These are phyloP conservation scores for Dexiosoma caninum DNA, from an alignment of 2,888 invertebrate genomes.

Conservation along the genomic window DNA sequence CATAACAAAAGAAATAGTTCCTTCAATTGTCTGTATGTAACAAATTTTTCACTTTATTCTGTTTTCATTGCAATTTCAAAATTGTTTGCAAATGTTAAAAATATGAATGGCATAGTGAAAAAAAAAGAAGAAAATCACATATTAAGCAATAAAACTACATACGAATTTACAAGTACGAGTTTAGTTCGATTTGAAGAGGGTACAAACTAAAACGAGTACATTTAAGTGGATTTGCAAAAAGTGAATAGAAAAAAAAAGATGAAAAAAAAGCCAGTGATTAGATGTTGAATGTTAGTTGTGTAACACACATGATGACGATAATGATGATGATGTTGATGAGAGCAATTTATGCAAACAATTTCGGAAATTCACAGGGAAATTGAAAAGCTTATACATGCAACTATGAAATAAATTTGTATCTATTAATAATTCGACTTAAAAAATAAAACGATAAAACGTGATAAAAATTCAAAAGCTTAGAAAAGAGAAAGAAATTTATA, in stretches of 20 bases:
- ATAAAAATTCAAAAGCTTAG: slow-evolving; percentile 10
- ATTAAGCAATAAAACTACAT: slow-evolving; percentile 56
- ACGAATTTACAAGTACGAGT: slow-evolving; percentile 32
- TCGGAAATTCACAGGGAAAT: slow-evolving; percentile 63
- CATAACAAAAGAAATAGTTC: too few relatives aligned
- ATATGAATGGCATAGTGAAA: slow-evolving; percentile 33
- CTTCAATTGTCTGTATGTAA: slow-evolving; percentile 25
- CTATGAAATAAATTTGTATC: slow-evolving; percentile 31
- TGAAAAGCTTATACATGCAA: slow-evolving; percentile 37
- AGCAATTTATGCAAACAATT: slow-evolving; percentile 56
- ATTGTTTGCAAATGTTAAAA: slow-evolving; percentile 5
- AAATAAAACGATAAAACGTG: slow-evolving; percentile 46
- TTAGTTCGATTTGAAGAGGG: slow-evolving; percentile 48
- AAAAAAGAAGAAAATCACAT: slow-evolving; percentile 42
- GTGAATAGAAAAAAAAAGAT: neutral
- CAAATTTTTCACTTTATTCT: slow-evolving; percentile 9
- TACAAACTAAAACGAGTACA: slow-evolving; percentile 40
- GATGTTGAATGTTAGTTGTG: slow-evolving; percentile 42
- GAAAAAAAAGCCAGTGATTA: slow-evolving; percentile 43
- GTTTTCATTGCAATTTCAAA: slow-evolving; percentile 5
- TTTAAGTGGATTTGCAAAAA: slow-evolving; percentile 49
- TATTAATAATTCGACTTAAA: slow-evolving; percentile 6
- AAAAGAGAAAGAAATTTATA: neutral
- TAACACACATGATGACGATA: slow-evolving; percentile 30
- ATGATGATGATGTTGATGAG: slow-evolving; percentile 34